phyloP scores from a whole-genome alignment of 2,888 invertebrate genomes.

The Chydorus sphaericus region DNA sequence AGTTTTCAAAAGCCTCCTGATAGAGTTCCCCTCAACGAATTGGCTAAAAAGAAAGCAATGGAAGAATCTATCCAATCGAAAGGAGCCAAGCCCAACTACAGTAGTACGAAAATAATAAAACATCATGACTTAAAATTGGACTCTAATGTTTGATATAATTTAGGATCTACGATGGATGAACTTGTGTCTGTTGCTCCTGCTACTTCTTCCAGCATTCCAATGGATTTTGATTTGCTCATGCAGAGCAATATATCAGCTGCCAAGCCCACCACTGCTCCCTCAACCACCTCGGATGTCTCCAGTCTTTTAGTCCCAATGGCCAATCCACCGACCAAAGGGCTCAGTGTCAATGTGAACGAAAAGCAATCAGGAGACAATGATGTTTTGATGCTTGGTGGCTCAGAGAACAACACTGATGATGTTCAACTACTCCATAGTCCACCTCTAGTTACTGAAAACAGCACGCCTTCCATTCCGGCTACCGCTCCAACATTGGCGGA shows the following conservation, averaged over 20 bases:
- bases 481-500: constrained; percentile 42
- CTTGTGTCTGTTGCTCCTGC: neutral
- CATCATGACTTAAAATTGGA: neutral
- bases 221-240: neutral
- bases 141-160: neutral
- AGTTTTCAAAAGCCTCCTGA: constrained; percentile 36
- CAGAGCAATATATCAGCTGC: neutral
- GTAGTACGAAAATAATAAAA: no score
- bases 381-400: constrained; percentile 43
- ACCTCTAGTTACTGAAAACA: no score
- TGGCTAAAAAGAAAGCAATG: constrained; percentile 28
- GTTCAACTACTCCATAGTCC: constrained; percentile 25
- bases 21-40: constrained; percentile 49
- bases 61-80: no score
- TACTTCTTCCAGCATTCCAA: neutral
- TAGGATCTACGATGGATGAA: constrained; percentile 12
- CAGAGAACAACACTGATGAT: constrained; percentile 29
- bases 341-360: neutral
- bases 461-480: constrained; percentile 13
- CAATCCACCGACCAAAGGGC: neutral
- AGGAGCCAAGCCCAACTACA: no score
- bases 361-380: constrained; percentile 27
- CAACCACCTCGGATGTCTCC: neutral
- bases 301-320: neutral
- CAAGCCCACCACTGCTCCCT: neutral